Conservation (phyloP, 1,140 invertebrate species). For the Eupristina koningsbergeri region DNA sequence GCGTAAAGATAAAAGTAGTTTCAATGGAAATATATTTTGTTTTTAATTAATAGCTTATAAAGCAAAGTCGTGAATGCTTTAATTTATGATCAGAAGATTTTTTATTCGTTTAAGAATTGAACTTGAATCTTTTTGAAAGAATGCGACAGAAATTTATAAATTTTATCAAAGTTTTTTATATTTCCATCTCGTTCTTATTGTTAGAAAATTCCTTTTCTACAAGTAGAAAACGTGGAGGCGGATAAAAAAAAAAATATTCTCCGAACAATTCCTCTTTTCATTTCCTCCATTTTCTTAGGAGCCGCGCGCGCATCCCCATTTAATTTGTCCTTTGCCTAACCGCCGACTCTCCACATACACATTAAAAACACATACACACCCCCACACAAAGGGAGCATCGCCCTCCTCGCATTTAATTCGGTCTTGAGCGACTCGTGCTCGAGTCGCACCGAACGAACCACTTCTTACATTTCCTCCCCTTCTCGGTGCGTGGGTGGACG, state of each 20-base stretch:
- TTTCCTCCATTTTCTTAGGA: neutral
- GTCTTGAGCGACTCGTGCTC: neutral
- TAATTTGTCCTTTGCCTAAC: conserved; percentile 42
- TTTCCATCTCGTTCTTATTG: too few relatives aligned
- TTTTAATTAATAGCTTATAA: too few relatives aligned
- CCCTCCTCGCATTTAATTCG: conserved; percentile 42
- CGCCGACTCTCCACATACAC: neutral
- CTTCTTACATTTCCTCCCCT: conserved; percentile 23
- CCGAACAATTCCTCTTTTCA: neutral
- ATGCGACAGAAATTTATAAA: too few relatives aligned
- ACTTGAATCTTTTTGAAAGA: too few relatives aligned
- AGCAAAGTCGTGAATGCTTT: too few relatives aligned
- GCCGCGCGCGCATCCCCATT: conserved; percentile 27
- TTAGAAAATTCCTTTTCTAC: too few relatives aligned
- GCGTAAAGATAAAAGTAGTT: too few relatives aligned
- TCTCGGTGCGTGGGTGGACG: neutral
- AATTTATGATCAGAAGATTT: neutral
- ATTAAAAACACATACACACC: neutral
- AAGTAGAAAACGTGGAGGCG: too few relatives aligned
- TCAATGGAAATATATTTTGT: too few relatives aligned
- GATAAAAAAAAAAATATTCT: neutral
- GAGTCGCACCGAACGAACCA: neutral
- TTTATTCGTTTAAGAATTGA: too few relatives aligned
- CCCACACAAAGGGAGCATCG: neutral
- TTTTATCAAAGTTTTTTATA: too few relatives aligned